A percentile compares a stretch with the other conserved stretches of the same genome.
phyloP scores from a whole-genome alignment of 2,113 vertebrate genomes.

The Bolborhynchus lineola region DNA sequence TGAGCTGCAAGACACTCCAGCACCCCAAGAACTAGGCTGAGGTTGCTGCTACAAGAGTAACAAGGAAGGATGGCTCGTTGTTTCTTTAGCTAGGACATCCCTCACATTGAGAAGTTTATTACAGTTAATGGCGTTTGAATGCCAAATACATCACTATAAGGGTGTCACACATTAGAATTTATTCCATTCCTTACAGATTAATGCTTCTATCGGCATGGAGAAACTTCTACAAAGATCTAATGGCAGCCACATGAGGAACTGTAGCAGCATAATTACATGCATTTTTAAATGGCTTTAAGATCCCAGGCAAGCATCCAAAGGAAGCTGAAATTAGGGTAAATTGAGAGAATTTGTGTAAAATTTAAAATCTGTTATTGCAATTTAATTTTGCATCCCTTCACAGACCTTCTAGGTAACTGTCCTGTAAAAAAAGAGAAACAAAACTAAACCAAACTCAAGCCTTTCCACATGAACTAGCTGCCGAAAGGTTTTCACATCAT shows the following conservation, averaged over 20 bases:
- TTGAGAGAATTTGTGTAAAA: neutral
- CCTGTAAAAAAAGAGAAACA: neutral
- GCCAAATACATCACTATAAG: neutral
- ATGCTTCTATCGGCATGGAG: neutral
- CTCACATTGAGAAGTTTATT: neutral
- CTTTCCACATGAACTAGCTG: neutral
- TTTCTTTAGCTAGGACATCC: neutral
- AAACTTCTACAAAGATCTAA: slow-evolving; percentile 1
- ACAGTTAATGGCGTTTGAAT: neutral
- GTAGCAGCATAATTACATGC: neutral
- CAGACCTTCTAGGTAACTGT: neutral
- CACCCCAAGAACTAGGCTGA: neutral
- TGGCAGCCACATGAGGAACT: neutral
- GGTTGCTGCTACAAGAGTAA: neutral
- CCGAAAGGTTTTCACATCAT: neutral
- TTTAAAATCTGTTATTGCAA: neutral
- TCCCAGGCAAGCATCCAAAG: neutral
- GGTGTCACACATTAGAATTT: neutral
- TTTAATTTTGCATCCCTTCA: neutral
- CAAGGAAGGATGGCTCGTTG: neutral
- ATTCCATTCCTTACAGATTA: neutral
- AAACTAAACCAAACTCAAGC: accelerated
- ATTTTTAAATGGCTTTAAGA: neutral
- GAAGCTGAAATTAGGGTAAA: neutral
- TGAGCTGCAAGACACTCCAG: neutral